phyloP scores from a whole-genome alignment of 2,888 invertebrate genomes.

The Epicampocera succincta region DNA sequence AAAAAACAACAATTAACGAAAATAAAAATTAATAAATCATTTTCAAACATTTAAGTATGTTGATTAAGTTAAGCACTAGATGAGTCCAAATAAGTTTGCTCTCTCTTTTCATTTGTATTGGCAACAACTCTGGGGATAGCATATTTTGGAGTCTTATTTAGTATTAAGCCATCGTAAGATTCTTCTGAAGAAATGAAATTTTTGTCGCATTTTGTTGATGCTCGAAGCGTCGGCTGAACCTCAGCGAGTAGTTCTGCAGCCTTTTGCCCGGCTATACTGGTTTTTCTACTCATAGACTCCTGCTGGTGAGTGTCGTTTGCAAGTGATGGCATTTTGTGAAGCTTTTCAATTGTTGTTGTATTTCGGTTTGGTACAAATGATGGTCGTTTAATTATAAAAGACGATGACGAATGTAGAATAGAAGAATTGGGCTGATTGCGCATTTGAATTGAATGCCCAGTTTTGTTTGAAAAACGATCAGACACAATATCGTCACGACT shows the following conservation, averaged over 20 bases:
- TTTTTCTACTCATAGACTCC: conserved; percentile 43
- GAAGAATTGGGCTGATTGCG: conserved; percentile 69
- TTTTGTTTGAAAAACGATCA: conserved; percentile 73
- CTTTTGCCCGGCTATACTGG: conserved; percentile 71
- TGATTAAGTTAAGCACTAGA: conserved; percentile 70
- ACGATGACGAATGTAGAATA: conserved; percentile 79
- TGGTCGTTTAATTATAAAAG: conserved; percentile 80
- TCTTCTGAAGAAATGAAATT: conserved; percentile 37
- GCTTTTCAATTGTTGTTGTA: conserved; percentile 77
- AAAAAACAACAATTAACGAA: not conserved
- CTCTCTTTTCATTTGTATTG: conserved; percentile 64
- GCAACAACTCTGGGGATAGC: conserved; percentile 66
- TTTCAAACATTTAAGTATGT: conserved; percentile 12
- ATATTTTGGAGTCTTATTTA: conserved; percentile 68
- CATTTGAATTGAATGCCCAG: conserved; percentile 66
- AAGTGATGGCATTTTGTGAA: conserved; percentile 74
- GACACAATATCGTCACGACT: conserved; percentile 71
- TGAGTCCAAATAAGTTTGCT: conserved; percentile 66
- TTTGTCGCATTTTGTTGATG: conserved; percentile 77
- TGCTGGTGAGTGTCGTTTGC: not conserved
- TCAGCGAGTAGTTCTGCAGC: conserved; percentile 80
- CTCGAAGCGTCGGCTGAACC: conserved; percentile 81
- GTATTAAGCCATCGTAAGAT: conserved; percentile 48
- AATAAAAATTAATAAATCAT: not conserved
- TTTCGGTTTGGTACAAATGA: conserved; percentile 74